phyloP scores from a whole-genome alignment of 2,888 invertebrate species.

The Zootermopsis nevadensis region DNA sequence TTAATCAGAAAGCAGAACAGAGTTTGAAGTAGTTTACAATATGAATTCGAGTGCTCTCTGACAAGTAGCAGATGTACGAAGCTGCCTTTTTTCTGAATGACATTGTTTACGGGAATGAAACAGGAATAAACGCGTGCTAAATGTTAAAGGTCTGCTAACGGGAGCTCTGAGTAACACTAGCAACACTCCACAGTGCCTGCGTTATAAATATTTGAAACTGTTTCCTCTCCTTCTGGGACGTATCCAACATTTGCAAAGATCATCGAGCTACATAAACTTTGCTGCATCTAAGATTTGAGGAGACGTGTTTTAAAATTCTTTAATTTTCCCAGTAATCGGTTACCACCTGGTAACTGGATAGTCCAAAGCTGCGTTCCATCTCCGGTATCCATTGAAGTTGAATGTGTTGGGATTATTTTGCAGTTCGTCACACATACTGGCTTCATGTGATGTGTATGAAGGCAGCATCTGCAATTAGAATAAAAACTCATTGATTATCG shows the following conservation, averaged over 20 bases:
- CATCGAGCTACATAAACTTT: background rate
- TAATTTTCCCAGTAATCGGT: no score
- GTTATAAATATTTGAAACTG: conserved; percentile 8
- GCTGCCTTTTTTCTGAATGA: background rate
- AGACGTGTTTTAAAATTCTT: background rate
- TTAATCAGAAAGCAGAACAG: no score
- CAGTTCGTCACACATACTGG: no score
- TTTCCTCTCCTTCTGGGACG: background rate
- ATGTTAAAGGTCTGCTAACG: background rate
- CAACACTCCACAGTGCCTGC: background rate
- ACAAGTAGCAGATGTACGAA: background rate
- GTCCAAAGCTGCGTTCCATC: no score
- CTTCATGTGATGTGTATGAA: no score
- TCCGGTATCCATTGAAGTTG: no score
- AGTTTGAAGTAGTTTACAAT: background rate
- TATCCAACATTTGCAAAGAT: background rate
- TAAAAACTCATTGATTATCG: no score
- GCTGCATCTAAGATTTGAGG: background rate
- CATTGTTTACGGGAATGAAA: background rate
- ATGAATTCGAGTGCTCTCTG: background rate
- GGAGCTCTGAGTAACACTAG: background rate
- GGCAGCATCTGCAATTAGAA: no score
- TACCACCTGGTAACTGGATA: no score
- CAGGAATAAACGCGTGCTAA: background rate
- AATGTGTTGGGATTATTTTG: no score